phyloP scores from a whole-genome alignment of 2,113 vertebrate genomes.

The Silurus meridionalis region DNA sequence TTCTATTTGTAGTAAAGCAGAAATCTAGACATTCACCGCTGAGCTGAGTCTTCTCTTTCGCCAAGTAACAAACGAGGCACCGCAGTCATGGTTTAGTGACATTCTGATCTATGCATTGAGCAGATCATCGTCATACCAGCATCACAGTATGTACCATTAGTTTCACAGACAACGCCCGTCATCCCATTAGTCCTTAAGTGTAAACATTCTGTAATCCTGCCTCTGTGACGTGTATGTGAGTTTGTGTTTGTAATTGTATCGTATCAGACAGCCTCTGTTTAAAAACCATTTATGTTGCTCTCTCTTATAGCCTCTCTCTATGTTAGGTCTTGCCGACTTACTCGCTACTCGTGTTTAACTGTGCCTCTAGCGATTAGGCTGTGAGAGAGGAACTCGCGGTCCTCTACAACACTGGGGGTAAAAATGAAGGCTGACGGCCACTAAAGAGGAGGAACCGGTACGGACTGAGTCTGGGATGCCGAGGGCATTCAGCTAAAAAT shows the following conservation, averaged over 20 bases:
- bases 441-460: neutral
- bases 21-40: neutral
- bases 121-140: constrained; percentile 8
- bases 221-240: neutral
- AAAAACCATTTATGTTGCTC: constrained; percentile 1
- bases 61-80: constrained; percentile 3
- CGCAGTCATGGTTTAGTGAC: neutral
- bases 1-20: neutral
- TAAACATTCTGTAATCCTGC: neutral
- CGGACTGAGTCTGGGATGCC: neutral
- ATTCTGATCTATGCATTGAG: constrained; percentile 19
- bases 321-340: neutral
- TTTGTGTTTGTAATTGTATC: constrained; percentile 9
- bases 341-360: neutral
- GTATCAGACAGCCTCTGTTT: neutral
- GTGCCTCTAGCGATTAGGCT: neutral
- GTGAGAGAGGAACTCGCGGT: neutral
- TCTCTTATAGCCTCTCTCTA: neutral
- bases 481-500: neutral
- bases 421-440: neutral
- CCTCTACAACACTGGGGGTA: neutral
- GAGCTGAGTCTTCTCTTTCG: neutral
- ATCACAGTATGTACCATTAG: neutral
- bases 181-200: neutral
- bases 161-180: constrained; percentile 7